A percentile compares a stretch with the other conserved stretches of the same genome.
phyloP scores from a whole-genome alignment of 2,888 invertebrate genomes.

The Rutpela maculata region DNA sequence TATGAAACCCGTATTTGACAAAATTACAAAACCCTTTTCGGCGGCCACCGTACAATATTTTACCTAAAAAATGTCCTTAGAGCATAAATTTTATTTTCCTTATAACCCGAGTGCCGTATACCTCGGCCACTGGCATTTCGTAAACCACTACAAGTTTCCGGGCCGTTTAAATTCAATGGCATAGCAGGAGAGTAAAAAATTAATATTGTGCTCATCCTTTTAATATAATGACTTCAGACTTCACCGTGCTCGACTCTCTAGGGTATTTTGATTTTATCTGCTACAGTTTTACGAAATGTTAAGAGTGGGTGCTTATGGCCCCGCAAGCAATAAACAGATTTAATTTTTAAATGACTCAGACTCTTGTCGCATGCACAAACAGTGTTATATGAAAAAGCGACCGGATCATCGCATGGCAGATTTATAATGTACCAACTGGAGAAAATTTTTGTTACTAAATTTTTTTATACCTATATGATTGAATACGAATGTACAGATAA shows the following conservation, averaged over 20 bases:
- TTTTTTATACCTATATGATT: too few species aligned
- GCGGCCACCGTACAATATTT: neutral
- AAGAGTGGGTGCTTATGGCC: conserved; percentile 1
- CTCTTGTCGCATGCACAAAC: conserved; percentile 1
- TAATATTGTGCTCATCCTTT: conserved; percentile 47
- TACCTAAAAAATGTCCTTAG: conserved; percentile 2
- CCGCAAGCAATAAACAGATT: conserved; percentile 23
- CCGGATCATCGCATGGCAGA: neutral
- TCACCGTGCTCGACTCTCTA: conserved; percentile 14
- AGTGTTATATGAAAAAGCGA: neutral
- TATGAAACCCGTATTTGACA: neutral
- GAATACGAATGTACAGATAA: too few species aligned
- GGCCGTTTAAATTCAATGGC: conserved; percentile 46
- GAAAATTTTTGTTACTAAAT: too few species aligned
- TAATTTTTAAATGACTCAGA: conserved; percentile 19
- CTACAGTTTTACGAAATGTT: conserved; percentile 31
- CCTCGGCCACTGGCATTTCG: conserved; percentile 34
- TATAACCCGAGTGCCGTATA: neutral
- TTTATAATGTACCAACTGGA: neutral
- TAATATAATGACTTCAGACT: conserved; percentile 39
- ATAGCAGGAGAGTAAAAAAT: conserved; percentile 38
- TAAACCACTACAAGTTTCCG: conserved; percentile 39
- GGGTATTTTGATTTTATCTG: conserved; percentile 29
- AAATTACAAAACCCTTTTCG: neutral
- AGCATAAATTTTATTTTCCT: conserved; percentile 1